Evolutionary conservation across 2,888 invertebrate species (phyloP), one percentile per base, ranked within the genome.

Genomic region (Lacanobia oleracea): DNA sequence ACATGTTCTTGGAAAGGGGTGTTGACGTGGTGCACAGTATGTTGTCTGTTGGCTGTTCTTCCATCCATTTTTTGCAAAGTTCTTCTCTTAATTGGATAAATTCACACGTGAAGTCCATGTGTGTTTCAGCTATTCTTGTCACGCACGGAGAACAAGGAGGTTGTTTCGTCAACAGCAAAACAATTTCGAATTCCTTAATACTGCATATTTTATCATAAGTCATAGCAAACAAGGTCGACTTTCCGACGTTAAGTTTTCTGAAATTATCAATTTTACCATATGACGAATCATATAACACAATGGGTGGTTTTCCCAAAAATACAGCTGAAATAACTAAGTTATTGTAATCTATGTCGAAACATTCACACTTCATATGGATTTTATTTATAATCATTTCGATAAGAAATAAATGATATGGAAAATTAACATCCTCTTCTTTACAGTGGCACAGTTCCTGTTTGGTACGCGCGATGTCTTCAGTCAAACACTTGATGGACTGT

Each of bases 351-450:
- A 95, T 86, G 75, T 95, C 94, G 77, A 95, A 95, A 86, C 95
- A 95, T 81, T 96, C 95, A 81, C 95, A 96, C 77, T 95, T 96
- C 95, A 95, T 95, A 75, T 94, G 92, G 72, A 96, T 95, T 89
- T 94, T 95, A 84, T 95, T 96, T 51, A 96, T 89, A 53, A 96
- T 92, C 51, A 96, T 87, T 91, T 96, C 95, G 48, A 95, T 90
- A 33, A 96, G 87, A 82, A 96, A 96, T 37, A 96, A 87, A 72
- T 95, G 95, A 83, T 95, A 95, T 2, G 95, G 95, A 79, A 94
- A 95, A 83, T 92, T 91, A 0, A 91, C 88, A 50, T 93, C 92
- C 78, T 92, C 91, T 37, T 90, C 87, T 59, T 83, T 84, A 43
- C 77, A 68, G 3, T 18, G 60, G 64, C 82, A 81, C 16, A 93